These are phyloP conservation scores for Columba janthina DNA, from an alignment of 2,113 vertebrate genomes.

Conservation along the genomic window DNA sequence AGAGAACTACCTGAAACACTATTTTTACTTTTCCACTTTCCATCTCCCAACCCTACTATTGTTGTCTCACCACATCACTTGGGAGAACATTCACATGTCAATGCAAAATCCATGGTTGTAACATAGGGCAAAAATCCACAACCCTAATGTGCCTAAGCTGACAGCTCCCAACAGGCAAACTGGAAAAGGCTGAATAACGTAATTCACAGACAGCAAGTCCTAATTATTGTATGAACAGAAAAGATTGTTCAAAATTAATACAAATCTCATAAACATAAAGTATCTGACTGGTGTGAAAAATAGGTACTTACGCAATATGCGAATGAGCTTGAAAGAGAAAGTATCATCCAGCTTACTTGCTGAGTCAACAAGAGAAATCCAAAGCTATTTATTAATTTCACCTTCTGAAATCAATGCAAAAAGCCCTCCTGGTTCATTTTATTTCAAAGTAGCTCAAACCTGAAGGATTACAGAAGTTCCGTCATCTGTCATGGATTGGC, in stretches of 20 bases:
- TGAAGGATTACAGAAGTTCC: neutral
- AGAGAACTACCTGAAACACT: neutral
- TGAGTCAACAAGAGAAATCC: neutral
- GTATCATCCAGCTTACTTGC: neutral
- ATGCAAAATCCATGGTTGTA: neutral
- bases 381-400: neutral
- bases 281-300: slow-evolving; percentile 3
- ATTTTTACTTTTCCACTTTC: neutral
- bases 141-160: neutral
- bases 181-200: neutral
- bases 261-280: slow-evolving; percentile 28
- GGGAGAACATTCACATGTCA: neutral
- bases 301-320: neutral
- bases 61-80: neutral
- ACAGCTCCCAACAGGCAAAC: neutral
- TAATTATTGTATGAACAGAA: neutral
- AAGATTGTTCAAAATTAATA: slow-evolving; percentile 8
- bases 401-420: slow-evolving; percentile 18
- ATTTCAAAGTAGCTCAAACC: neutral
- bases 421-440: neutral
- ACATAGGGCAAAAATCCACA: neutral
- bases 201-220: neutral
- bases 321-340: neutral
- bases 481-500: neutral
- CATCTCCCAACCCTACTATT: neutral